Base-by-base conservation (phyloP, 2,113 vertebrate genomes). In the Myxocyprinus asiaticus region DNA sequence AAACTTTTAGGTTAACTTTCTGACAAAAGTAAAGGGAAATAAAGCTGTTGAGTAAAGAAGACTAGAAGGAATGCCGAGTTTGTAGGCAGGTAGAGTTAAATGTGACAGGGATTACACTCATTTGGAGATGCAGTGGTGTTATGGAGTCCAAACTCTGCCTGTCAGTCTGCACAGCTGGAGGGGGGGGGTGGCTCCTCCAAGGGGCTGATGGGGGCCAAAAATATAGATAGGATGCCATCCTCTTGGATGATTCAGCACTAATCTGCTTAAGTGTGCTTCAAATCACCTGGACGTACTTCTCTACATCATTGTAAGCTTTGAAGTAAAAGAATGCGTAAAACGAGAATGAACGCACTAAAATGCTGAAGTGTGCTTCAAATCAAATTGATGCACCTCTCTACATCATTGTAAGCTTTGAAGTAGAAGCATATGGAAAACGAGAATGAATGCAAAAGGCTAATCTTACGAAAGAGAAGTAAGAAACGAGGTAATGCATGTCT, bases 211-310 rank as follows among this genome's bases (percentile, higher is more conserved):
- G 85, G 80, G 80, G 22, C 1, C 22, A 82, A 83, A 81, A 67
- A 81, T 84, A 61, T 12, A 48, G 62, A 33, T 33, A 33, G 22
- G 22, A 73, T 11, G 12, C 75, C 86, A 85, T 87, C 85, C 85
- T 87, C 81, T 74, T 12, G 84, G 82, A 85, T 93, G 91, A 94
- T 93, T 91, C 70, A 88, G 88, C 81, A 86, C 87, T 89, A 85
- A 87, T 87, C 88, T 90, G 86, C 82, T 87, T 86, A 87, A 86
- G 83, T 86, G 77, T 69, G 45, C 77, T 67, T 81, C 59, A 85
- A 88, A 92, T 91, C 89, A 90, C 87, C 84, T 86, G 81, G 86
- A 33, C 22, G 22, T 33, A 33, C 22, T 33, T 33, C 22, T 33
- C 22, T 33, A 33, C 22, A 33, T 33, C 76, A 72, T 7, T 14